Base-by-base conservation (phyloP, 2,888 invertebrate genomes). In the Drosophila macrospina region DNA sequence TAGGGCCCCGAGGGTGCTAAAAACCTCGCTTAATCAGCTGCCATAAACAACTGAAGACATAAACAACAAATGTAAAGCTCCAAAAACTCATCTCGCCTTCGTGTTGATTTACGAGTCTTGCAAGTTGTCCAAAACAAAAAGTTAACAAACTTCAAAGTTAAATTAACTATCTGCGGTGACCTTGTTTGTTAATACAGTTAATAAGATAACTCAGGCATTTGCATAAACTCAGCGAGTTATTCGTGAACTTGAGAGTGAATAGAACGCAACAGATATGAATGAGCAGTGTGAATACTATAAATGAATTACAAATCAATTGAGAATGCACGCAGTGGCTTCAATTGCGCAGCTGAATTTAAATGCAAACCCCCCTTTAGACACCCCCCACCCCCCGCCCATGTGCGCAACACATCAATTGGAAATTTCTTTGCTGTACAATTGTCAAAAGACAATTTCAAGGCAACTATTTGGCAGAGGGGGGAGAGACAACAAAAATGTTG, bases 331-430 rank as follows among this genome's bases (percentile, higher is more conserved):
- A 34, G 10, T 48, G 26, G 48, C 62, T 57, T 36, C 55, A 74
- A 78, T 62, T 78, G 79, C 79, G 77, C 78, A 73, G 78, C 52
- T 26, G 59, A 6, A 11, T 61, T 73, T 52, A 45, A 55, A 59
- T 42, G 8, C 13, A 8, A 5, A 13, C 2, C 2, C 30, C 30
- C 10, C 16, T 7, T 11, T 11, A 30, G 15, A 16, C 30, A 37
- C 15, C 34, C 13, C 11, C 5, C 7, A 2, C 5, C 11, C n/a
- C 8, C 37, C 8, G 5, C 8, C 4, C 26, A 16, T 15, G 8
- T 10, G 2, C 0, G 0, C 10, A 39, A 57, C 37, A 60, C n/a
- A 50, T 26, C 45, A 62, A 62, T 62, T 57, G 42, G 70, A 74
- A 69, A 61, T 74, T 47, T 60, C 48, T 42, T 61, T 61, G 34